These are phyloP conservation scores for Tragelaphus buxtoni DNA, from an alignment of 2,113 vertebrate species.

Conservation along the genomic window DNA sequence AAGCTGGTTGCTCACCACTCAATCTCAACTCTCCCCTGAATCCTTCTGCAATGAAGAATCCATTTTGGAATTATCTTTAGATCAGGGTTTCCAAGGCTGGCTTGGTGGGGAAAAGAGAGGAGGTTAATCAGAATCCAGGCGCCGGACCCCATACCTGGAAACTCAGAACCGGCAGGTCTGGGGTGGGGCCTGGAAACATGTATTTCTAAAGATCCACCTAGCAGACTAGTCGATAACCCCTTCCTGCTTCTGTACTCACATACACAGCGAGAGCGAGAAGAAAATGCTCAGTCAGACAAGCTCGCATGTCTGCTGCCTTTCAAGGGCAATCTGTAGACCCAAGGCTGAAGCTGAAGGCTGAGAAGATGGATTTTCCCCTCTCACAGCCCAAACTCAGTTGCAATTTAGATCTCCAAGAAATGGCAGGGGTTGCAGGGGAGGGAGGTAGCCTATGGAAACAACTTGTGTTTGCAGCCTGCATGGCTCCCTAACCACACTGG, in stretches of 20 bases:
- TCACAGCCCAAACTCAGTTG: not conserved
- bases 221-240: not conserved
- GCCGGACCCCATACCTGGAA: not conserved
- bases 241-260: not conserved
- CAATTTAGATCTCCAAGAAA: not conserved
- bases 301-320: not conserved
- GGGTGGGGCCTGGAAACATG: not conserved
- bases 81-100: not conserved
- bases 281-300: not conserved
- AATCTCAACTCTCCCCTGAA: not conserved
- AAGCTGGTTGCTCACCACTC: not conserved
- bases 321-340: not conserved
- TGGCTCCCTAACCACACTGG: not conserved
- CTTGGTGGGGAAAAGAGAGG: not conserved
- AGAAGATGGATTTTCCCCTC: not conserved
- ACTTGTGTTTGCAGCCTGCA: not conserved
- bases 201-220: not conserved
- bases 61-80: not conserved
- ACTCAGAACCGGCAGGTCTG: not conserved
- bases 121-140: not conserved
- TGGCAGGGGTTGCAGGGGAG: accelerated
- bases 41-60: not conserved
- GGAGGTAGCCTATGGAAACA: not conserved
- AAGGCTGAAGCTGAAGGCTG: not conserved
- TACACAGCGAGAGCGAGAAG: accelerated